phyloP scores from a whole-genome alignment of 1,140 invertebrate species.

The Drosophila elegans region DNA sequence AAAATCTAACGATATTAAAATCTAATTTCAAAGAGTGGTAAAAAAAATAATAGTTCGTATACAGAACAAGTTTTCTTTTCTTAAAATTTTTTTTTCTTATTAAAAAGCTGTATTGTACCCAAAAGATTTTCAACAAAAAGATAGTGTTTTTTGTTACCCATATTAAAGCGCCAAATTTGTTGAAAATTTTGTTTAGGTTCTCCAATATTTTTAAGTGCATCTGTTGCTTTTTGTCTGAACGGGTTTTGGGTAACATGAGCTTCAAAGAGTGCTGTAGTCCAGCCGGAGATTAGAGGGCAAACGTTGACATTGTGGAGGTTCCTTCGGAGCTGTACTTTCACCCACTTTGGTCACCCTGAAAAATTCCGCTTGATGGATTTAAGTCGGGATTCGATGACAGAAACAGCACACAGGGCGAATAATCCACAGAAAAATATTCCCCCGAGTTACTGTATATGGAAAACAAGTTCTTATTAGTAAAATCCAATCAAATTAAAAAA shows the following conservation, averaged over 20 bases:
- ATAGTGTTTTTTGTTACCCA: no score
- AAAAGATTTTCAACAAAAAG: no score
- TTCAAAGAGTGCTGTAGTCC: constrained; percentile 41
- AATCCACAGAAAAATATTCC: neutral
- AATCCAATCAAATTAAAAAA: no score
- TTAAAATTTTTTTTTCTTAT: no score
- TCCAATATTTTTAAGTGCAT: neutral
- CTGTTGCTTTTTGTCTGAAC: neutral
- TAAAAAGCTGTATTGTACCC: no score
- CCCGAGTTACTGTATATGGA: neutral
- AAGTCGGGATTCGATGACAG: constrained; percentile 22
- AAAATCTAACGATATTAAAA: neutral
- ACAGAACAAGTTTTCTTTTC: no score
- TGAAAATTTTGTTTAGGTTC: no score
- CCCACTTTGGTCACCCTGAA: neutral
- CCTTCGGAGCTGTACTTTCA: constrained; percentile 13
- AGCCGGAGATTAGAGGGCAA: constrained; percentile 69
- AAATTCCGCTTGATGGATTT: constrained; percentile 23
- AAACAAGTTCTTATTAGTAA: neutral
- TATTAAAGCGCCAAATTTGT: no score
- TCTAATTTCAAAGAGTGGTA: no score
- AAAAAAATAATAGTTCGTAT: neutral
- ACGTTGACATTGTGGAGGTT: constrained; percentile 50
- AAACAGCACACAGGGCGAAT: constrained; percentile 19
- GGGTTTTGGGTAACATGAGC: constrained; percentile 49